A percentile compares a stretch with the other conserved stretches of the same genome.
phyloP scores from a whole-genome alignment of 2,113 vertebrate species.

The Prunella himalayana region DNA sequence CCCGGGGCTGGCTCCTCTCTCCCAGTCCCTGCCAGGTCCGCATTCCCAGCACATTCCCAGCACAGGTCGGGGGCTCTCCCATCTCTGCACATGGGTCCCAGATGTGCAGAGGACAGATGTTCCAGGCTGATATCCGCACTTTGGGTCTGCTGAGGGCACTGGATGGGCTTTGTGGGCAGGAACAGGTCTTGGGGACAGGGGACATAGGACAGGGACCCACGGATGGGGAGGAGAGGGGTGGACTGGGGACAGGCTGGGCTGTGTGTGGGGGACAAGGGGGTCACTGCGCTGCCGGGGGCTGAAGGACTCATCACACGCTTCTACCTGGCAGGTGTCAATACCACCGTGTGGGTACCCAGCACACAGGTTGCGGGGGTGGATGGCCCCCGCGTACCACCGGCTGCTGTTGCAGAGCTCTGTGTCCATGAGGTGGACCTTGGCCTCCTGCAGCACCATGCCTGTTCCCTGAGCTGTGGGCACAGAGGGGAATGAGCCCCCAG shows the following conservation, averaged over 20 bases:
- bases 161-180: neutral
- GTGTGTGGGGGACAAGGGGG: neutral
- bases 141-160: neutral
- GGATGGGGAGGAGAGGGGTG: no score
- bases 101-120: neutral
- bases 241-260: neutral
- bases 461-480: neutral
- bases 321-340: neutral
- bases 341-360: neutral
- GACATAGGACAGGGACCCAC: neutral
- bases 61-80: neutral
- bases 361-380: accelerated
- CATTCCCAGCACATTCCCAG: neutral
- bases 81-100: neutral
- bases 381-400: neutral
- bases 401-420: neutral
- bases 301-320: neutral
- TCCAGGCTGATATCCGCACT: neutral
- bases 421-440: neutral
- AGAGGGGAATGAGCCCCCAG: neutral
- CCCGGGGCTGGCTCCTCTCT: neutral
- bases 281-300: neutral
- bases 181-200: neutral
- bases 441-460: neutral
- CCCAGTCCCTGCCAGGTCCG: neutral